These are phyloP conservation scores for Leptarthrus brevirostris DNA, from an alignment of 2,888 invertebrate species.

Conservation along the genomic window DNA sequence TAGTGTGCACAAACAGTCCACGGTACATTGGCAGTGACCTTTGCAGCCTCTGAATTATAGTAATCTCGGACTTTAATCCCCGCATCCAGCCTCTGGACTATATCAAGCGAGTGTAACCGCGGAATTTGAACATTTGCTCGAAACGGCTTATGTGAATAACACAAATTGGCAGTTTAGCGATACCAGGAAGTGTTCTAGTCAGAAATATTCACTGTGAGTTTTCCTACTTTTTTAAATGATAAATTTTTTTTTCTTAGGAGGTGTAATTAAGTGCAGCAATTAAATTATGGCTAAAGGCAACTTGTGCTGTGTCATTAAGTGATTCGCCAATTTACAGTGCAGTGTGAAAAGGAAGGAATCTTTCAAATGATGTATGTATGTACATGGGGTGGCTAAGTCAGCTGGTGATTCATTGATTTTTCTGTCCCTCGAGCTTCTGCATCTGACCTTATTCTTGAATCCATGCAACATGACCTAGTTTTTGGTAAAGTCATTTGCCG, in stretches of 20 bases:
- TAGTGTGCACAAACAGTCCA: not conserved
- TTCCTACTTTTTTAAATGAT: not conserved
- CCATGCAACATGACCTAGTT: not conserved
- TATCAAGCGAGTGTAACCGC: not conserved
- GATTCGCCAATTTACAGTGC: not conserved
- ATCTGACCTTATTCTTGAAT: slow-evolving; percentile 1
- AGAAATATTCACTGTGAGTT: slow-evolving; percentile 19
- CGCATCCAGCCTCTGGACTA: not conserved
- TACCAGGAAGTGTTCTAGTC: too few species aligned
- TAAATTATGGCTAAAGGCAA: too few species aligned
- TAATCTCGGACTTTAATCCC: too few species aligned
- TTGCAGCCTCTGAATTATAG: not conserved
- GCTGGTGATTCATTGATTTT: slow-evolving; percentile 27
- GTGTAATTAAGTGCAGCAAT: too few species aligned
- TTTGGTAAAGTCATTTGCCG: not conserved
- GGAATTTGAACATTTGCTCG: not conserved
- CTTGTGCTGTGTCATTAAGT: slow-evolving; percentile 10
- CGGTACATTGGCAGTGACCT: slow-evolving; percentile 11
- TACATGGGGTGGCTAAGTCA: not conserved
- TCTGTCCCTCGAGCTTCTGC: not conserved
- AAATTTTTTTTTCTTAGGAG: not conserved
- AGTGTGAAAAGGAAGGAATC: not conserved
- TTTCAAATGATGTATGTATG: too few species aligned
- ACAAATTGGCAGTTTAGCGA: not conserved
- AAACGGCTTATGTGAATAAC: not conserved